Evolutionary conservation across 2,113 vertebrate genomes (phyloP).

Genomic region (Miniopterus natalensis): DNA sequence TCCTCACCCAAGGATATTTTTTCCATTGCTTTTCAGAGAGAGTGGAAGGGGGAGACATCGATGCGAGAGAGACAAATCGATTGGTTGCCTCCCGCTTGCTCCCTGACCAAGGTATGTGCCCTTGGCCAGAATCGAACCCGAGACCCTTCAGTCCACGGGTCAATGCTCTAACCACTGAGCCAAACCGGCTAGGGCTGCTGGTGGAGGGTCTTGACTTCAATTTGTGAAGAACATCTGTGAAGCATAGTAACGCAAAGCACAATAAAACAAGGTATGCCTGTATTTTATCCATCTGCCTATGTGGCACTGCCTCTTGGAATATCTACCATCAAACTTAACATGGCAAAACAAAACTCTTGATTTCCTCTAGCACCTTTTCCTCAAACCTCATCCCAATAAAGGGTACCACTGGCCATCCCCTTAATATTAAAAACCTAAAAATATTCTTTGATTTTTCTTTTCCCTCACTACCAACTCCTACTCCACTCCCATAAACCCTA

Average conservation of each 20-base stretch:
- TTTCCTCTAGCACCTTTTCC: background rate
- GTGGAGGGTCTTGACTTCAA: background rate
- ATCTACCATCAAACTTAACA: background rate
- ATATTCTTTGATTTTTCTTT: constrained; percentile 54
- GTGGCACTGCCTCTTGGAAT: background rate
- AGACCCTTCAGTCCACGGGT: too few species aligned
- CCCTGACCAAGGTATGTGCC: too few species aligned
- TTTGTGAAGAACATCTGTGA: background rate
- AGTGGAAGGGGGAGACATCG: too few species aligned
- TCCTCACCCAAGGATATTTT: too few species aligned
- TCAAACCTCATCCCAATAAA: constrained; percentile 4
- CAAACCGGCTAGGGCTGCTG: background rate
- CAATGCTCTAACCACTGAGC: too few species aligned
- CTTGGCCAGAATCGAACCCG: too few species aligned
- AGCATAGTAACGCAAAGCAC: background rate
- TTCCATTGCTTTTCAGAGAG: too few species aligned
- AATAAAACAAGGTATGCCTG: background rate
- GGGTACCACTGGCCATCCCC: background rate
- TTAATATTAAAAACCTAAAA: constrained; percentile 2
- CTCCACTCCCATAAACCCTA: background rate
- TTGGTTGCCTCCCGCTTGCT: too few species aligned
- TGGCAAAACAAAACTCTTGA: background rate
- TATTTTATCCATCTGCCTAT: background rate
- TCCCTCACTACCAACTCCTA: constrained; percentile 1
- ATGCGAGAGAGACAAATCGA: too few species aligned